These are phyloP conservation scores for Dreissena rostriformis DNA, from an alignment of 1,140 invertebrate species.

Conservation along the genomic window DNA sequence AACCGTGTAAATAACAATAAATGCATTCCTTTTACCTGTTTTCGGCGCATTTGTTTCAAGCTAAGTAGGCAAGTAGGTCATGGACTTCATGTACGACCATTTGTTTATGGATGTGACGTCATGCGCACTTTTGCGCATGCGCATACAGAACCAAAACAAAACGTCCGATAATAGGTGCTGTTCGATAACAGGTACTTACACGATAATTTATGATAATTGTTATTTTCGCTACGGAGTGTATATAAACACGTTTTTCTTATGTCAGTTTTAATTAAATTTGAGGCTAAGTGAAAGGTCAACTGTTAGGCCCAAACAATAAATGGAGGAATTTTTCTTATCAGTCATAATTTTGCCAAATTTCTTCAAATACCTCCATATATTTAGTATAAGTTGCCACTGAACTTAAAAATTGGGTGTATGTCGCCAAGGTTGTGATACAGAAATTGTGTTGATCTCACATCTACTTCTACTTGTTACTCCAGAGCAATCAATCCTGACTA, in stretches of 20 bases:
- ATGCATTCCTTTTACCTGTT: no score
- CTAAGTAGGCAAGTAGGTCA: no score
- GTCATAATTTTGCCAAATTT: neutral
- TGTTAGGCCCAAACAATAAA: neutral
- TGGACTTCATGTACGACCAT: no score
- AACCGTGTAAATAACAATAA: no score
- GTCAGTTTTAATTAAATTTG: neutral
- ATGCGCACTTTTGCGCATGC: no score
- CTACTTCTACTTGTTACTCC: no score
- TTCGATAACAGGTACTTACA: no score
- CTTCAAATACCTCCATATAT: neutral
- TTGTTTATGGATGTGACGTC: no score
- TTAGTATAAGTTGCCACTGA: neutral
- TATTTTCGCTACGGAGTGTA: conserved; percentile 16
- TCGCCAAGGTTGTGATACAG: neutral
- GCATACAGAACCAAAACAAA: no score
- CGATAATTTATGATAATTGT: neutral
- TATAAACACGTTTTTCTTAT: neutral
- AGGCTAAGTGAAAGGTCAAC: neutral
- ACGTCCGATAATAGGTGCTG: no score
- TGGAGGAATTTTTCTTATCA: neutral
- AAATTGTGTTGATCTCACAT: neutral
- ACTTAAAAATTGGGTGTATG: neutral
- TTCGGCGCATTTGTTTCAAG: no score
- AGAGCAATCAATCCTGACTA: no score